Conservation (phyloP, 2,797 vertebrate species). For the Eospalax fontanierii region DNA sequence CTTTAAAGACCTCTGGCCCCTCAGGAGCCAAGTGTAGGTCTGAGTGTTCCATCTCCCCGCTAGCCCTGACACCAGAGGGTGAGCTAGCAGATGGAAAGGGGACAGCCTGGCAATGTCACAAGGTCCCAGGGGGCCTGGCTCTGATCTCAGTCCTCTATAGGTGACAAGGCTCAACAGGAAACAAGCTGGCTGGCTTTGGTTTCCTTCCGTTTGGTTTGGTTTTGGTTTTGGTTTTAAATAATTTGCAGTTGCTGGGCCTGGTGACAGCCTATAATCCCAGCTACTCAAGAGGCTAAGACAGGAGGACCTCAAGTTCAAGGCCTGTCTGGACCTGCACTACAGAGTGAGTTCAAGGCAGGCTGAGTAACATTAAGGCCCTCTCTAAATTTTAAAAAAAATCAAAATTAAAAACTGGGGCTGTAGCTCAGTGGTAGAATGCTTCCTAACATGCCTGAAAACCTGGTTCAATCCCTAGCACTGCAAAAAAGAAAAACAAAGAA, state of each 20-base stretch:
- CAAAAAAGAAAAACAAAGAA: not conserved
- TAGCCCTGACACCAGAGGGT: not conserved
- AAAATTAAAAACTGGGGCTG: not conserved
- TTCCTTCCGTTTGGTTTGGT: not conserved
- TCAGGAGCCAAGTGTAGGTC: not conserved
- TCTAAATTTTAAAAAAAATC: not conserved
- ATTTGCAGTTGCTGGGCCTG: not conserved
- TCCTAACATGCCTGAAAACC: not conserved
- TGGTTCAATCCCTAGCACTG: not conserved
- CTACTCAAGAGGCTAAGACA: not conserved
- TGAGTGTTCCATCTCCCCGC: not conserved
- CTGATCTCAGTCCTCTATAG: not conserved
- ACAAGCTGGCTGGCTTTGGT: not conserved
- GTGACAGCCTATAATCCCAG: no score
- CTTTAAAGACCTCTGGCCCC: not conserved
- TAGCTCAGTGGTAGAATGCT: not conserved
- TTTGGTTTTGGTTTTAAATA: conserved; percentile 43
- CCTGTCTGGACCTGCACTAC: not conserved
- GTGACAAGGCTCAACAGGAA: not conserved
- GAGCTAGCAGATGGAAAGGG: not conserved
- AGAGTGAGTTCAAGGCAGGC: not conserved
- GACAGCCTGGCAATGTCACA: not conserved
- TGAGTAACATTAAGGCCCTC: not conserved
- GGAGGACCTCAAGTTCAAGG: not conserved
- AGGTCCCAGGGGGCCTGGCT: not conserved